Evolutionary conservation across 2,888 invertebrate species (phyloP).

Genomic region (Geophilus truncorum): DNA sequence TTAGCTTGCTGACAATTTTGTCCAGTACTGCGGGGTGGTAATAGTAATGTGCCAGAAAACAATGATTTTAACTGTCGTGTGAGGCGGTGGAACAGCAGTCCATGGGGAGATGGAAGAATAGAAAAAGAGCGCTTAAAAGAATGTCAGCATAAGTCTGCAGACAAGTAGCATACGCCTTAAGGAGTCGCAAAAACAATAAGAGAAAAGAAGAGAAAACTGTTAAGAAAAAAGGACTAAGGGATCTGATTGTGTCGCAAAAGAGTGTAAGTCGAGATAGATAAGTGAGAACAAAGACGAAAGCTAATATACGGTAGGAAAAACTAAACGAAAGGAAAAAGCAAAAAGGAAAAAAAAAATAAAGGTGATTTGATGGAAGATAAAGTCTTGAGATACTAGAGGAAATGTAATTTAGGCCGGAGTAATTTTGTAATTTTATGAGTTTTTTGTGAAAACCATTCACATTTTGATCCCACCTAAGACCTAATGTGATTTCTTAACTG

Average conservation of each 20-base stretch:
- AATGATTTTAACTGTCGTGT: constrained; percentile 5
- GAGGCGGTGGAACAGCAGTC: not conserved
- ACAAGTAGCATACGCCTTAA: not conserved
- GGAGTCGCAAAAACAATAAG: not conserved
- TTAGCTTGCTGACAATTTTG: not conserved
- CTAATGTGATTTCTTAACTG: no score
- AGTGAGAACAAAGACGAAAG: not conserved
- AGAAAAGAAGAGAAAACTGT: not conserved
- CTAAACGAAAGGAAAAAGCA: no score
- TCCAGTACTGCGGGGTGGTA: not conserved
- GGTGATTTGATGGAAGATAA: not conserved
- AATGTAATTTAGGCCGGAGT: not conserved
- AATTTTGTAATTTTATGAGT: no score
- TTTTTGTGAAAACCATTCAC: no score
- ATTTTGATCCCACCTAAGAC: no score
- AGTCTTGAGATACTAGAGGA: not conserved
- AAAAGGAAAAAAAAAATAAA: no score
- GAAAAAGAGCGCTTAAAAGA: not conserved
- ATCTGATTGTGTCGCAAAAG: constrained; percentile 16
- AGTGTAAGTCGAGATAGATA: constrained; percentile 1
- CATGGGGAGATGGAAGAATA: not conserved
- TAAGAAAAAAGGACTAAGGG: not conserved
- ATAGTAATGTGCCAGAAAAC: not conserved
- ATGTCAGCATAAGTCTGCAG: not conserved
- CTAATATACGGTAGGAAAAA: not conserved